Conservation (phyloP, 2,888 invertebrate genomes). For the Meteorus cinctellus region DNA sequence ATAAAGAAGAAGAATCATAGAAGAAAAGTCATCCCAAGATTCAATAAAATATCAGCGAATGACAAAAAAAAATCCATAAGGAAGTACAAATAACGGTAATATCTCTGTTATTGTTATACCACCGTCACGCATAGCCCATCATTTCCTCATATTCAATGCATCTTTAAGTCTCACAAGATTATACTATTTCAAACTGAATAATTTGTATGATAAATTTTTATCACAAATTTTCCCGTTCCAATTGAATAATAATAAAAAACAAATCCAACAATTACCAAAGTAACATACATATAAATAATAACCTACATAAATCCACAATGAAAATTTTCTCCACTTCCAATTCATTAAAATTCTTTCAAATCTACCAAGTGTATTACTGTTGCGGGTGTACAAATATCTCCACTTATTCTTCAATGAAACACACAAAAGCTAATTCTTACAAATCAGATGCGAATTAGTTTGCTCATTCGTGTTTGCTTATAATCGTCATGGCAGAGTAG, state of each 20-base stretch:
- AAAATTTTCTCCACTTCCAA: too few species aligned
- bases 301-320: not conserved
- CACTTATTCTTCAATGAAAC: slow-evolving; percentile 10
- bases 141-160: slow-evolving; percentile 42
- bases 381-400: not conserved
- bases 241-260: not conserved
- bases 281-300: not conserved
- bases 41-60: slow-evolving; percentile 8
- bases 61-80: slow-evolving; percentile 27
- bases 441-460: slow-evolving; percentile 8
- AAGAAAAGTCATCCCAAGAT: slow-evolving; percentile 26
- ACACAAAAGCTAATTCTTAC: not conserved
- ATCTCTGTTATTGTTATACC: slow-evolving; percentile 32
- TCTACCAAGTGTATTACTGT: not conserved
- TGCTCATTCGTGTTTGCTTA: slow-evolving; percentile 3
- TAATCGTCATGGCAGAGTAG: slow-evolving; percentile 28
- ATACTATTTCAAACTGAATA: slow-evolving; percentile 34
- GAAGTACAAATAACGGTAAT: slow-evolving; percentile 39
- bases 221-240: not conserved
- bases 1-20: not conserved
- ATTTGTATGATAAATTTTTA: slow-evolving; percentile 22
- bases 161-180: slow-evolving; percentile 33
- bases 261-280: not conserved
- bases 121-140: slow-evolving; percentile 16
- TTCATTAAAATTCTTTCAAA: too few species aligned